Evolutionary conservation across 2,113 vertebrate species (phyloP).

Genomic region (Kobus ellipsiprymnus): DNA sequence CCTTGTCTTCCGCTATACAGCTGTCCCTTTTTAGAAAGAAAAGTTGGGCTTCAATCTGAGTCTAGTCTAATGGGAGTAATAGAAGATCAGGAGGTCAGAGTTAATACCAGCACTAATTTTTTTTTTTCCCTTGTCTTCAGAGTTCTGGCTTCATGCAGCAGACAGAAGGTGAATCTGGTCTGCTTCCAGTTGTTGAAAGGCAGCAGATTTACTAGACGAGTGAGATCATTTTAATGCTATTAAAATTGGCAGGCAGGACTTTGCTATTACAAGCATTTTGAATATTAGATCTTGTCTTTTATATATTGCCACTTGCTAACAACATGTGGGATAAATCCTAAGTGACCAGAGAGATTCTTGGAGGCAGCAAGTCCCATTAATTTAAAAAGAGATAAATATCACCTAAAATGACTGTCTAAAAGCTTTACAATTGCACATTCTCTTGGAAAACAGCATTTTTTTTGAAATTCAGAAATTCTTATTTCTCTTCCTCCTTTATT

Average conservation of each 20-base stretch:
- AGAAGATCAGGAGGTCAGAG: constrained; percentile 46
- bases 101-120: not conserved
- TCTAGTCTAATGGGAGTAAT: constrained; percentile 5
- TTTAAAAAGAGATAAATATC: constrained; percentile 52
- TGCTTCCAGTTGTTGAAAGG: constrained; percentile 60
- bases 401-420: constrained; percentile 52
- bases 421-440: constrained; percentile 42
- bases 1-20: not conserved
- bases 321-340: constrained; percentile 65
- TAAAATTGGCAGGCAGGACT: constrained; percentile 67
- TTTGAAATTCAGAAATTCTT: not conserved
- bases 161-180: constrained; percentile 69
- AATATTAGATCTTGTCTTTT: constrained; percentile 60
- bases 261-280: constrained; percentile 63
- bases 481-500: not conserved
- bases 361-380: constrained; percentile 49
- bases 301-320: constrained; percentile 59
- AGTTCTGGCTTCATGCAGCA: constrained; percentile 47
- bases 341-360: constrained; percentile 49
- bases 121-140: constrained; percentile 11
- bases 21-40: constrained; percentile 39
- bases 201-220: constrained; percentile 63
- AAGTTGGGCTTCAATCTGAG: not conserved
- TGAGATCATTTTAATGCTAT: constrained; percentile 63
- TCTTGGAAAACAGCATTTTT: constrained; percentile 24